Percentiles rank a stretch among this genome's conserved stretches.
Conservation (phyloP, 2,113 vertebrate genomes). For the Pelecanus crispus region DNA sequence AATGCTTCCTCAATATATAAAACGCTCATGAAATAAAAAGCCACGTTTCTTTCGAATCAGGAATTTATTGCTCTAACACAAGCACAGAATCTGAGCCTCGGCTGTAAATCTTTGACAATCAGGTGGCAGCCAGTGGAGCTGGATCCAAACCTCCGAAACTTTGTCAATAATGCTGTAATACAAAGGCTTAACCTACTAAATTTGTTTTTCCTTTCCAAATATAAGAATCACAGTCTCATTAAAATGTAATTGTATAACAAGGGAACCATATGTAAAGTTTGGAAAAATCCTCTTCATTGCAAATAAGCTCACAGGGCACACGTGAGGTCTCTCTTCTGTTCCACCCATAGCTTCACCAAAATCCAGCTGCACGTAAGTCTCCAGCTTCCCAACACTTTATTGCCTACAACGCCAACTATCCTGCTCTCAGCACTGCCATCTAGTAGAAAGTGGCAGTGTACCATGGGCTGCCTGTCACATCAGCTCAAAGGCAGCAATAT, state of each 20-base stretch:
- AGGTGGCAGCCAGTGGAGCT: background rate
- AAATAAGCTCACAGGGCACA: background rate
- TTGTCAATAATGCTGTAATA: background rate
- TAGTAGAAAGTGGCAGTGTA: background rate
- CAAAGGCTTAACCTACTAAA: background rate
- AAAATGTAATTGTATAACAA: rapidly evolving
- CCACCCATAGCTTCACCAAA: background rate
- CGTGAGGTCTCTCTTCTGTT: background rate
- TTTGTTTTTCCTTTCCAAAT: background rate
- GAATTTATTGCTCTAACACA: background rate
- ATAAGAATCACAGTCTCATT: background rate
- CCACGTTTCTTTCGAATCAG: background rate
- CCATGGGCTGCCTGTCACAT: background rate
- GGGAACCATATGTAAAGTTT: background rate
- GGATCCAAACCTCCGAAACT: background rate
- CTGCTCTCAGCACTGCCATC: slow-evolving; percentile 28
- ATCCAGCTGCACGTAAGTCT: background rate
- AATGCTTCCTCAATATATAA: background rate
- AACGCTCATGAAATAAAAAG: background rate
- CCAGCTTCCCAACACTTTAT: background rate
- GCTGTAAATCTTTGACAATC: background rate
- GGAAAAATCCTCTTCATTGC: background rate
- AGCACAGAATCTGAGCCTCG: background rate
- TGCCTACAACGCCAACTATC: background rate
- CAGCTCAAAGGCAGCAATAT: background rate